Evolutionary conservation across 2,113 vertebrate genomes (phyloP).

Genomic region (Bufo bufo): DNA sequence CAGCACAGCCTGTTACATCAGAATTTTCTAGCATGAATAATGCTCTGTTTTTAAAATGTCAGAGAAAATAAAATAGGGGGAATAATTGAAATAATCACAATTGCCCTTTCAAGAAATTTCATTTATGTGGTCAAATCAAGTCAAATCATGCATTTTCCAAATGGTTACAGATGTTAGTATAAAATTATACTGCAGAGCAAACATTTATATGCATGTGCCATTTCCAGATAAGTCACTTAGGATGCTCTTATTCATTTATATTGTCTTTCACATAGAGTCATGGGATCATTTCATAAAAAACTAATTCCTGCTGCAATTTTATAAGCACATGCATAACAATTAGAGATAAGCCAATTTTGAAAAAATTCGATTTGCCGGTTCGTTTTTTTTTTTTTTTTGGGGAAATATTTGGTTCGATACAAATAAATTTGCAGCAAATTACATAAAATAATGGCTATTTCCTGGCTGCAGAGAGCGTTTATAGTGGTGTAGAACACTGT

Average conservation of each 20-base stretch:
- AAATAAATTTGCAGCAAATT: too few species aligned
- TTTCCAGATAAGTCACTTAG: not conserved
- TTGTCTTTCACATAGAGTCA: not conserved
- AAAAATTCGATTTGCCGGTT: too few species aligned
- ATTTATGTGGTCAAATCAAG: not conserved
- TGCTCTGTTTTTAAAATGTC: conserved; percentile 22
- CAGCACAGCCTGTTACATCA: not conserved
- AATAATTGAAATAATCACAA: not conserved
- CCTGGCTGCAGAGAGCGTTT: too few species aligned
- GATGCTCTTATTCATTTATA: not conserved
- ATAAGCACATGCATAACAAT: too few species aligned
- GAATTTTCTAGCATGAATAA: not conserved
- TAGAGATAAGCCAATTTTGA: too few species aligned
- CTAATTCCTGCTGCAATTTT: too few species aligned
- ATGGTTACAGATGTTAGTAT: not conserved
- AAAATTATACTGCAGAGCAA: too few species aligned
- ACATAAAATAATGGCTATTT: too few species aligned
- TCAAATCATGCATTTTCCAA: not conserved
- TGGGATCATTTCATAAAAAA: not conserved
- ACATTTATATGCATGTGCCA: not conserved
- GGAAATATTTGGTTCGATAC: too few species aligned
- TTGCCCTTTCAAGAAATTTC: conserved; percentile 14
- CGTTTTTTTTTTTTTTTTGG: too few species aligned
- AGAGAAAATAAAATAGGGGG: not conserved
- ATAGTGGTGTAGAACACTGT: too few species aligned